These are phyloP conservation scores for Ptiloglossa arizonensis DNA, from an alignment of 1,140 invertebrate species.

Conservation along the genomic window DNA sequence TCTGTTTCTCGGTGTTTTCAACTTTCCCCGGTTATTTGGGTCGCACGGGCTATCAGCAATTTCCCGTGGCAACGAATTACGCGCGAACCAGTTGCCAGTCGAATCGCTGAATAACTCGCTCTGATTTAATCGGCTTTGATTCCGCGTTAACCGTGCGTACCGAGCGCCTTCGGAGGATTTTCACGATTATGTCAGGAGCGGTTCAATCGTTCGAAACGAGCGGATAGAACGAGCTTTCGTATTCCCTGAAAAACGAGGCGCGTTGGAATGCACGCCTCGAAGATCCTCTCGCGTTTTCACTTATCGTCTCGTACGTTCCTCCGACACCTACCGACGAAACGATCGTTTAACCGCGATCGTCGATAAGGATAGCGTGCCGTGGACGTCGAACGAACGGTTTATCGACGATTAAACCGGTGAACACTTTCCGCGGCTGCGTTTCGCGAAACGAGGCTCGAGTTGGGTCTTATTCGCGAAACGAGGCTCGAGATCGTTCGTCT, in stretches of 20 bases:
- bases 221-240: background rate
- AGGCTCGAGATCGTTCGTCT: slow-evolving; percentile 1
- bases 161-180: too few species aligned
- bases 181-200: background rate
- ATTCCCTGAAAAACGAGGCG: background rate
- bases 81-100: too few species aligned
- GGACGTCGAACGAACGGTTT: background rate
- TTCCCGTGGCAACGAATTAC: too few species aligned
- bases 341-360: background rate
- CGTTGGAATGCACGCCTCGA: background rate
- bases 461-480: background rate
- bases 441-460: background rate
- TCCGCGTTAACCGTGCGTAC: too few species aligned
- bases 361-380: slow-evolving; percentile 24
- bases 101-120: too few species aligned
- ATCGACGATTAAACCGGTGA: background rate
- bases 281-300: slow-evolving; percentile 13
- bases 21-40: too few species aligned
- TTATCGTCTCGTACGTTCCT: background rate
- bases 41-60: too few species aligned
- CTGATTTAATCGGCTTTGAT: too few species aligned
- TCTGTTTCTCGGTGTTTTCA: too few species aligned
- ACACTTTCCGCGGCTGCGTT: slow-evolving; percentile 12
- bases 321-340: background rate
- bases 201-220: background rate